phyloP scores from a whole-genome alignment of 2,797 vertebrate species.

The Periophthalmus magnuspinnatus region DNA sequence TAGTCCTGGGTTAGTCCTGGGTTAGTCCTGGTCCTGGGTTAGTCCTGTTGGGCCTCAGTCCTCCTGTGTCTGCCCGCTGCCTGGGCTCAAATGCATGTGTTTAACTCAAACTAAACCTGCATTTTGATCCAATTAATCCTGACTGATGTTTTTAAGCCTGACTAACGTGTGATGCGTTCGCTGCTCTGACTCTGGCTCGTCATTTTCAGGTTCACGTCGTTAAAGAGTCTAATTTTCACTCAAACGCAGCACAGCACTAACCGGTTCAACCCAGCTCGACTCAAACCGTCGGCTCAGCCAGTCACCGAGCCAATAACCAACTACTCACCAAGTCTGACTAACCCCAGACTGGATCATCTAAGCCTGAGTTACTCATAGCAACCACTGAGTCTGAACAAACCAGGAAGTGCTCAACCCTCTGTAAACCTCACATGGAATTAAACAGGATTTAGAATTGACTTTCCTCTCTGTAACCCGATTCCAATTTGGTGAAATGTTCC shows the following conservation, averaged over 20 bases:
- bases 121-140: not conserved
- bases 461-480: too few relatives aligned
- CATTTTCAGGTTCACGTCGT: slow-evolving; percentile 1
- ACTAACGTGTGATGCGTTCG: slow-evolving; percentile 1
- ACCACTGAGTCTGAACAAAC: not conserved
- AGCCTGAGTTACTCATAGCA: not conserved
- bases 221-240: not conserved
- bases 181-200: slow-evolving; percentile 7
- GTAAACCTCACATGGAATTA: not conserved
- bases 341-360: not conserved
- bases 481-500: too few relatives aligned
- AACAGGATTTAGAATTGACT: not conserved
- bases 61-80: not conserved
- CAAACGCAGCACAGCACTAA: slow-evolving; percentile 3
- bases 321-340: not conserved
- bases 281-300: not conserved
- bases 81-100: not conserved
- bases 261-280: not conserved
- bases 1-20: not conserved
- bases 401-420: not conserved
- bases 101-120: not conserved
- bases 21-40: not conserved
- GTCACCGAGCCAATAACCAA: not conserved
- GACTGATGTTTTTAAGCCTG: slow-evolving; percentile 1
- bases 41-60: not conserved